phyloP scores from a whole-genome alignment of 2,797 vertebrate species.

The Centropyge bicolor region DNA sequence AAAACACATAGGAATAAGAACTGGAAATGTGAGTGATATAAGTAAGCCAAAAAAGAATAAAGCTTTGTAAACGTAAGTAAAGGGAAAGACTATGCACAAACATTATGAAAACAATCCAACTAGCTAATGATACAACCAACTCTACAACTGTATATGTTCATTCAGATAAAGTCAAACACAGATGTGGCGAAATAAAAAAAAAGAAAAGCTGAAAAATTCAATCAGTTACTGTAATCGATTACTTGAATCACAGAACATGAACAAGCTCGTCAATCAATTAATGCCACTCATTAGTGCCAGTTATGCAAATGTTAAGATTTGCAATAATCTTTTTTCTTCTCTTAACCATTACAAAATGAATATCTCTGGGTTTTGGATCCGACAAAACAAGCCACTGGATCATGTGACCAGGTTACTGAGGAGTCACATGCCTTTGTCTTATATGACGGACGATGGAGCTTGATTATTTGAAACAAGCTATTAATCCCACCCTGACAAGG shows the following conservation, averaged over 20 bases:
- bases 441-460: background rate
- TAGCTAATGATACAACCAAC: background rate
- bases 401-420: background rate
- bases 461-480: slow-evolving; percentile 19
- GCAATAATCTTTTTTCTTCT: background rate
- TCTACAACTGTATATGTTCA: too few species aligned
- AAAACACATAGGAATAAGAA: background rate
- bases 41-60: background rate
- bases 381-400: background rate
- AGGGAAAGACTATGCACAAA: background rate
- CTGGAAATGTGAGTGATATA: background rate
- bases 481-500: slow-evolving; percentile 17
- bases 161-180: background rate
- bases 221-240: background rate
- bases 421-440: background rate
- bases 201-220: too few species aligned
- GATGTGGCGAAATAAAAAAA: background rate
- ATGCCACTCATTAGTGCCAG: background rate
- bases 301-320: background rate
- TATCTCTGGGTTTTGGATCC: background rate
- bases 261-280: background rate
- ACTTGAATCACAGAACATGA: too few species aligned
- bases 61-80: background rate
- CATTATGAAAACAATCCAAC: background rate
- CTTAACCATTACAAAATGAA: background rate